Conservation (phyloP, 2,888 invertebrate species). For the Aleiodes leptofemur region DNA sequence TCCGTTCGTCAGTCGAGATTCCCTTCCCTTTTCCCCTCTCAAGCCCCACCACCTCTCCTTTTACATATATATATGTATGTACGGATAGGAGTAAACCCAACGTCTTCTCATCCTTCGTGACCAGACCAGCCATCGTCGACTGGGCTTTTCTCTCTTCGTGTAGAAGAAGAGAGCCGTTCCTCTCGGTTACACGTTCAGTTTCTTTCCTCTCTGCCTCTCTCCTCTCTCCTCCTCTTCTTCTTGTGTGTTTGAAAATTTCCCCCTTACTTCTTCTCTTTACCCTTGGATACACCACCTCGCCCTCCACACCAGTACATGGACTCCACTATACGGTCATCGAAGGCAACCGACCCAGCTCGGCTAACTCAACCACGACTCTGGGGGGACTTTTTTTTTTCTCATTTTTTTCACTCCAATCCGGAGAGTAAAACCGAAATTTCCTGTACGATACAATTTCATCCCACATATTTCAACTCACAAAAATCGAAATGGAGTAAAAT, state of each 20-base stretch:
- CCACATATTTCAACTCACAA: too few species aligned
- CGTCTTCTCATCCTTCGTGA: constrained; percentile 32
- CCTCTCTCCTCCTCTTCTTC: constrained; percentile 20
- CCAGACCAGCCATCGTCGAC: constrained; percentile 28
- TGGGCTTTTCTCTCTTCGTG: constrained; percentile 6
- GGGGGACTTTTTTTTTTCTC: not conserved
- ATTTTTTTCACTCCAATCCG: not conserved
- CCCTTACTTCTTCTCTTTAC: constrained; percentile 36
- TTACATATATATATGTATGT: constrained; percentile 10
- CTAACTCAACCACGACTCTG: constrained; percentile 64
- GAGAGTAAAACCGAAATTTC: not conserved
- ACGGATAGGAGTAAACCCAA: constrained; percentile 24
- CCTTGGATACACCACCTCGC: constrained; percentile 35
- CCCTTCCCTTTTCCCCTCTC: constrained; percentile 18
- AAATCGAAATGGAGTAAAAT: too few species aligned
- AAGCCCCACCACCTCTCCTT: constrained; percentile 41
- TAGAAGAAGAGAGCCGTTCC: constrained; percentile 38
- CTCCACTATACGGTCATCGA: constrained; percentile 56
- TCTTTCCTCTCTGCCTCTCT: constrained; percentile 42
- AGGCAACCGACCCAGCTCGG: constrained; percentile 62
- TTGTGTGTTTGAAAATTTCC: constrained; percentile 27
- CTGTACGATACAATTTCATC: too few species aligned
- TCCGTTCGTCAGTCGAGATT: not conserved
- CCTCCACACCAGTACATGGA: constrained; percentile 36
- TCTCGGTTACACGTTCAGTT: constrained; percentile 41